Conservation (phyloP, 2,113 vertebrate species). For the Holacanthus passer region DNA sequence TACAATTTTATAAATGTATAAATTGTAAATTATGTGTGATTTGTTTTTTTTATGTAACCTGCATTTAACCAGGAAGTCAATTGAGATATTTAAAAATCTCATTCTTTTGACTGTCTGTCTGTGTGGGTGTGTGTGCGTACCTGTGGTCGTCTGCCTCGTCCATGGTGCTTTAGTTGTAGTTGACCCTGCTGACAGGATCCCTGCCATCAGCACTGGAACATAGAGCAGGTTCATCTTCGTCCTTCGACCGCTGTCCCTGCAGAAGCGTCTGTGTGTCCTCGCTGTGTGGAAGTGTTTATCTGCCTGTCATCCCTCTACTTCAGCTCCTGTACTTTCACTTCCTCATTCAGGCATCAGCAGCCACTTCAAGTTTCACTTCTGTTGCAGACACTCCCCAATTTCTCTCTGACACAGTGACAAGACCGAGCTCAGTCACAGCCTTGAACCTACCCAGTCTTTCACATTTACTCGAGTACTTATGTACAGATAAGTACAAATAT, state of each 20-base stretch:
- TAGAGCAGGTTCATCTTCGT: constrained; percentile 4
- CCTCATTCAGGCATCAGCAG: not conserved
- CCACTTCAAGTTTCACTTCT: constrained; percentile 13
- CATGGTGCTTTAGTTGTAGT: too few species aligned
- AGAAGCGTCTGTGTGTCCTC: not conserved
- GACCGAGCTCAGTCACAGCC: too few species aligned
- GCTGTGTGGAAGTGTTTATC: not conserved
- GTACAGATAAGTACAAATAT: too few species aligned
- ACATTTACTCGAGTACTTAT: too few species aligned
- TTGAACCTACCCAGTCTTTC: too few species aligned
- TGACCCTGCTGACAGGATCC: not conserved
- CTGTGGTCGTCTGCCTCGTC: not conserved
- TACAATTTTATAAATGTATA: too few species aligned
- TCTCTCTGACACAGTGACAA: not conserved
- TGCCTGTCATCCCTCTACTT: not conserved
- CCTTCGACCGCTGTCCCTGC: not conserved
- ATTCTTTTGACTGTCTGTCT: too few species aligned
- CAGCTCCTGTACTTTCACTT: not conserved
- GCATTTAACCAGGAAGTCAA: not conserved
- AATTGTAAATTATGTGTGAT: too few species aligned
- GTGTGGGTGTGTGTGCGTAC: not conserved
- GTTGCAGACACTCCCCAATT: not conserved
- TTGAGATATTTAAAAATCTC: not conserved
- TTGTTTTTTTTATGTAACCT: not conserved
- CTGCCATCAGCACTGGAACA: not conserved